Evolutionary conservation across 2,113 vertebrate genomes (phyloP), one percentile per base, ranked within the genome.

Genomic region (Calyptomena viridis): DNA sequence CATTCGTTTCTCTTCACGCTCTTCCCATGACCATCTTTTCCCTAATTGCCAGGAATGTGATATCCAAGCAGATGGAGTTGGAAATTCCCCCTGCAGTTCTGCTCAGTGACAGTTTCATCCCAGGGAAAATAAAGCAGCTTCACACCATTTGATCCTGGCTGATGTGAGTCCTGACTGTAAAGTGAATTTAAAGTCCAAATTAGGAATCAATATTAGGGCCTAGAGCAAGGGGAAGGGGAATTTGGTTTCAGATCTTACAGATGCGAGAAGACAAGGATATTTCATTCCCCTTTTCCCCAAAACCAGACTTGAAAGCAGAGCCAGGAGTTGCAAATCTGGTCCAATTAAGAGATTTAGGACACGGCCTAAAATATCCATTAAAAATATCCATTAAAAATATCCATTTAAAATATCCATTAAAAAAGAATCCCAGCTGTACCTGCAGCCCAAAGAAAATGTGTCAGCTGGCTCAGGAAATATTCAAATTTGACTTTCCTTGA

Each of bases 331-430:
- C 37, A 49, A 28, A 56, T 33, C 35, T 64, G 44, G 24, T 37
- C 55, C n/a, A n/a, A 1, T 3, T 24, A 22, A 39, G 35, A 8
- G 15, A 16, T 60, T 78, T 10, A 28, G 18, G 5, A 12, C 0
- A 3, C 2, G 5, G 11, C 11, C 30, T 59, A 77, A 84, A 66
- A 11, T 11, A 6, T 5, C 14, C 27, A 15, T 31, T 46, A 42
- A 44, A 83, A 67, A 31, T n/a, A n/a, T n/a, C n/a, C n/a, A n/a
- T n/a, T n/a, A n/a, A n/a, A n/a, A n/a, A n/a, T n/a, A n/a, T n/a
- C n/a, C n/a, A n/a, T n/a, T n/a, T 59, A 77, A 84, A 66, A 11
- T 11, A 6, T 5, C 14, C 27, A 15, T 31, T 46, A 42, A 44
- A 83, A 67, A 31, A 1, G 15, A 68, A 5, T 21, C 22, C 30